phyloP scores from a whole-genome alignment of 2,888 invertebrate genomes.

The Therioaphis trifolii region DNA sequence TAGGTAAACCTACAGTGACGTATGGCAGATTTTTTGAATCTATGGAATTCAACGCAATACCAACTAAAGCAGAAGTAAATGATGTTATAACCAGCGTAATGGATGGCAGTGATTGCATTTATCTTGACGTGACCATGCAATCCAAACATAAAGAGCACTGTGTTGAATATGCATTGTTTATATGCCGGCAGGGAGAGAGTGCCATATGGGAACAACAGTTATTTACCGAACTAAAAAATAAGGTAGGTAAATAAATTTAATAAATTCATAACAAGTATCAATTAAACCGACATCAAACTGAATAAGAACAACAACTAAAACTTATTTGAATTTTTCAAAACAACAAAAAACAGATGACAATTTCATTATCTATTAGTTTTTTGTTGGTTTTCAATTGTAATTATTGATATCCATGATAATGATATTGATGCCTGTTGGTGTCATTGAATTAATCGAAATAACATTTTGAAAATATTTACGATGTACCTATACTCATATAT shows the following conservation, averaged over 20 bases:
- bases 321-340: no score
- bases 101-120: slow-evolving; percentile 79
- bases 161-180: slow-evolving; percentile 66
- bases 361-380: no score
- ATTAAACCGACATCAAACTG: no score
- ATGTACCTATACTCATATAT: no score
- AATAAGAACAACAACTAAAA: no score
- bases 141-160: slow-evolving; percentile 74
- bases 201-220: slow-evolving; percentile 74
- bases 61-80: slow-evolving; percentile 74
- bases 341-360: no score
- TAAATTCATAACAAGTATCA: no score
- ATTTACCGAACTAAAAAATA: slow-evolving; percentile 67
- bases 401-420: no score
- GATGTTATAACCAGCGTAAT: slow-evolving; percentile 80
- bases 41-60: slow-evolving; percentile 70
- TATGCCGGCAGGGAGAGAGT: slow-evolving; percentile 67
- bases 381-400: no score
- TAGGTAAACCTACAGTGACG: slow-evolving; percentile 74
- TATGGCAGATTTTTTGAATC: slow-evolving; percentile 24
- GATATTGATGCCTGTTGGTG: no score
- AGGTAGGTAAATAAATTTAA: slow-evolving; percentile 65
- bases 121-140: slow-evolving; percentile 79
- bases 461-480: no score
- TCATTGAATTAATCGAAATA: no score